These are phyloP conservation scores for Cichladusa arquata DNA, from an alignment of 2,113 vertebrate species.

Conservation along the genomic window DNA sequence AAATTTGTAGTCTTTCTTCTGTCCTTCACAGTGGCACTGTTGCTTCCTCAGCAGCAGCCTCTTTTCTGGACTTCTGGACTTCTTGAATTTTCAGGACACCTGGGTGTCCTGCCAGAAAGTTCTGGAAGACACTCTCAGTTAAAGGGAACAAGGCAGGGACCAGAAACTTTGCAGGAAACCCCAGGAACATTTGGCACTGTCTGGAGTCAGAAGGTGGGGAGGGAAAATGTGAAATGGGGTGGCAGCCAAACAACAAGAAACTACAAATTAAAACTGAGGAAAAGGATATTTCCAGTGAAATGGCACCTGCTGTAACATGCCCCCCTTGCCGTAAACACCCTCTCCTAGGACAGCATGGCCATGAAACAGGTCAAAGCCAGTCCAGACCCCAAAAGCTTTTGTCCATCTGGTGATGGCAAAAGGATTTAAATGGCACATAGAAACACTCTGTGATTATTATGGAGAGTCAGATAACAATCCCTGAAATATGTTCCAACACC, in stretches of 20 bases:
- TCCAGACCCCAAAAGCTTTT: background rate
- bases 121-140: background rate
- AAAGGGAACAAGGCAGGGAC: background rate
- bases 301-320: background rate
- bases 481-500: background rate
- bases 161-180: background rate
- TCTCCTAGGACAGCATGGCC: background rate
- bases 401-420: background rate
- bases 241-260: background rate
- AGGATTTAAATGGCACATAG: background rate
- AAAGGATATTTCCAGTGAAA: background rate
- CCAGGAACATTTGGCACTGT: background rate
- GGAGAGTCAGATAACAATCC: background rate
- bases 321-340: fast-evolving
- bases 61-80: background rate
- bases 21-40: background rate
- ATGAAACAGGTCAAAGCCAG: background rate
- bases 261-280: background rate
- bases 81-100: too few relatives aligned
- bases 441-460: background rate
- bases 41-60: background rate
- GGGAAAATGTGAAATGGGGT: background rate
- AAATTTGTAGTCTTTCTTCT: background rate
- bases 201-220: background rate
- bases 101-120: background rate